These are phyloP conservation scores for Enteromius trimaculatus DNA, from an alignment of 2,797 vertebrate species.

Conservation along the genomic window DNA sequence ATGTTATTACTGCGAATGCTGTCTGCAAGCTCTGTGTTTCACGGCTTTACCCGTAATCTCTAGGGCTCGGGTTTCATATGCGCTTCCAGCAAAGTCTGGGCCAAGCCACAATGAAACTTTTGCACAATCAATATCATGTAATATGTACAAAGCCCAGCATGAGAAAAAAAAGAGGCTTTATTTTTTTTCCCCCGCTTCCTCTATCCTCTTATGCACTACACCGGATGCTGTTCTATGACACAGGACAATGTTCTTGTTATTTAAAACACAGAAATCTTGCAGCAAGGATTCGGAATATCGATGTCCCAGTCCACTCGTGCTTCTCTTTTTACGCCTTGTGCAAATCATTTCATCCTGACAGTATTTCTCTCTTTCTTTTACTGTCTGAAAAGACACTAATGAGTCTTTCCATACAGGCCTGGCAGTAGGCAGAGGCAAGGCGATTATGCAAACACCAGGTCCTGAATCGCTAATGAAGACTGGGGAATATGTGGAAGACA, in stretches of 20 bases:
- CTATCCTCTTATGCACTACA: slow-evolving; percentile 21
- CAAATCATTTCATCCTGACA: slow-evolving; percentile 56
- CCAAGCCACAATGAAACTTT: slow-evolving; percentile 40
- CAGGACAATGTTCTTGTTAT: slow-evolving; percentile 12
- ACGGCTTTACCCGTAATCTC: slow-evolving; percentile 29
- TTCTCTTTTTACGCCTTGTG: slow-evolving; percentile 28
- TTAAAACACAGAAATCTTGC: not conserved
- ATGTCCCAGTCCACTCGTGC: not conserved
- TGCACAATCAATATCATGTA: slow-evolving; percentile 46
- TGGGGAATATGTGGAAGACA: slow-evolving; percentile 45
- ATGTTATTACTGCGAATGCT: slow-evolving; percentile 14
- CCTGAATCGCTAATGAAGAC: slow-evolving; percentile 69
- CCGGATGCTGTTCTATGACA: slow-evolving; percentile 28
- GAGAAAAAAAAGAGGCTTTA: slow-evolving; percentile 35
- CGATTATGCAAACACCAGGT: slow-evolving; percentile 71
- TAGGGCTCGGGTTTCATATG: slow-evolving; percentile 30
- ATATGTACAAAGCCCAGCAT: slow-evolving; percentile 45
- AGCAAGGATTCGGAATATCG: slow-evolving; percentile 24
- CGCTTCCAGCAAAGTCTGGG: slow-evolving; percentile 24
- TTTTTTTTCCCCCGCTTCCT: not conserved
- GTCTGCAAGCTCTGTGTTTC: slow-evolving; percentile 19
- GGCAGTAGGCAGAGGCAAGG: slow-evolving; percentile 63
- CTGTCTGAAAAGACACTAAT: slow-evolving; percentile 66
- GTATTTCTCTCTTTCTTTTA: slow-evolving; percentile 56
- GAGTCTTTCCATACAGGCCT: slow-evolving; percentile 67